Base-by-base conservation (phyloP, 2,888 invertebrate genomes). In the Fissipunctia ypsillon region DNA sequence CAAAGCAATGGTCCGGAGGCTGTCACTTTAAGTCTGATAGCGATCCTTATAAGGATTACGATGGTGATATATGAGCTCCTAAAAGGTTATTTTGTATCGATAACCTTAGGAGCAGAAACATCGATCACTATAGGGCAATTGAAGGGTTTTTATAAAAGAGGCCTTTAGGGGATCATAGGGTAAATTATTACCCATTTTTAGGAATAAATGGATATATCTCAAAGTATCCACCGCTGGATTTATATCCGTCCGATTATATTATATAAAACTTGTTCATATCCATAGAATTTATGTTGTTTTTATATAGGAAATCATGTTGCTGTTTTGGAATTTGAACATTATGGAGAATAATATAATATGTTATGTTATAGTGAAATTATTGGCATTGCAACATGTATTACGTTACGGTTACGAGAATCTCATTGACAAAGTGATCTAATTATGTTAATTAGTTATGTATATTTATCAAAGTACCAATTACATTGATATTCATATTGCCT, bases 61-160 rank as follows among this genome's bases (percentile, higher is more conserved):
- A 41, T 14, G 19, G 57, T 74, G 69, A 67, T 74, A 59, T 54
- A 83, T 67, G 80, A 65, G 57, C 3, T 48, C 14, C 43, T 69
- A 56, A 80, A 79, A 73, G 66, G 63, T 50, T 67, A 73, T 67
- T 72, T 25, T 78, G 54, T 83, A 72, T 78, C 78, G 52, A 72
- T 83, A 72, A 80, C 48, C 43, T 45, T 60, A 38, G 45, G 79
- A 64, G 45, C 60, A 38, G 41, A 52, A 74, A 56, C 84, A 83
- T 81, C 80, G 67, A 81, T 81, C 80, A 81, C 28, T 61, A 59
- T 64, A 66, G 63, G 54, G 35, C 19, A 38, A 66, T 83, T 73
- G 57, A 59, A 79, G 69, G 63, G 66, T 67, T 83, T 57, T 74
- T 69, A 25, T 79, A 4, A 48, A 61, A 60, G 25, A 19, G 25